Evolutionary conservation across 2,113 vertebrate genomes (phyloP).

Genomic region (Ondatra zibethicus): DNA sequence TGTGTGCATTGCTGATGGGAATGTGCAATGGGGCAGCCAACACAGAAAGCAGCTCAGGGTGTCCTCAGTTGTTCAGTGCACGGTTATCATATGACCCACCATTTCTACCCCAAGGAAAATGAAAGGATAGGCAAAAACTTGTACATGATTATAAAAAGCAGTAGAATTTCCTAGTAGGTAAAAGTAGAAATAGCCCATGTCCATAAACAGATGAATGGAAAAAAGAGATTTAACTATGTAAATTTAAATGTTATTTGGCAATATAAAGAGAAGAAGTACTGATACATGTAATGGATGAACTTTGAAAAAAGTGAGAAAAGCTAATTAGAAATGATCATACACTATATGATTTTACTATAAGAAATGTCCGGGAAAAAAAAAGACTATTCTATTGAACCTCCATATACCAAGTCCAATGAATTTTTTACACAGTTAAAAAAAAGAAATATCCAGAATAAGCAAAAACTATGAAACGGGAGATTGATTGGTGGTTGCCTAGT

Average conservation of each 20-base stretch:
- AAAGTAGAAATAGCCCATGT: not conserved
- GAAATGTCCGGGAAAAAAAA: not conserved
- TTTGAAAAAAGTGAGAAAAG: slow-evolving; percentile 38
- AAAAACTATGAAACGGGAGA: not conserved
- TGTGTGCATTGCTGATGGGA: not conserved
- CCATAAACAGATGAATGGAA: not conserved
- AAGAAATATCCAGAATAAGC: slow-evolving; percentile 35
- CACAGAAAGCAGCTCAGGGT: not conserved
- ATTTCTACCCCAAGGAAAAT: slow-evolving; percentile 37
- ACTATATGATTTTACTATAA: not conserved
- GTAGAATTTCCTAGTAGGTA: slow-evolving; percentile 22
- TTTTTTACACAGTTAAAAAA: too few relatives aligned
- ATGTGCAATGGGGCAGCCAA: not conserved
- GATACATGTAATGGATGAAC: not conserved
- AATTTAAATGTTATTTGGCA: not conserved
- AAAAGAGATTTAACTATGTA: not conserved
- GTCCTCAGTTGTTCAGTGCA: slow-evolving; percentile 25
- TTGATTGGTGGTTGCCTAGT: not conserved
- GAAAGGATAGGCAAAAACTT: slow-evolving; percentile 27
- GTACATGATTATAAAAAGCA: not conserved
- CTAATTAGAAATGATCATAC: not conserved
- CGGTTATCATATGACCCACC: not conserved
- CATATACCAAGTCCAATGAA: too few relatives aligned
- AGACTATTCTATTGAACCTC: too few relatives aligned
- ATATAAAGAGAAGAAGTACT: slow-evolving; percentile 35